These are phyloP conservation scores for Oscarella lobularis DNA, from an alignment of 37 sponge, comb jelly and placozoan genomes.

Conservation along the genomic window DNA sequence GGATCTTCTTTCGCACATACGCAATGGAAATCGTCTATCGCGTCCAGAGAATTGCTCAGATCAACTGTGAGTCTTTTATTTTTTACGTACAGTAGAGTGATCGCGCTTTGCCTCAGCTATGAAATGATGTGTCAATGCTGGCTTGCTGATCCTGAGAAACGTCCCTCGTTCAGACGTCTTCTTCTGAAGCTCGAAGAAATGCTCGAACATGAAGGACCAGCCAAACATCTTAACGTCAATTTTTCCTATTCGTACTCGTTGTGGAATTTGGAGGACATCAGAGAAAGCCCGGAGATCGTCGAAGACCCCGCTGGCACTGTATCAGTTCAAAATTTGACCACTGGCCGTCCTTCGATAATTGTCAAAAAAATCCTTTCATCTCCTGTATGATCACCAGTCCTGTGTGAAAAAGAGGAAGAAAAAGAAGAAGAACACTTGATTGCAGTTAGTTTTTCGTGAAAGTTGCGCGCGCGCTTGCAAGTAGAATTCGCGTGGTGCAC, in stretches of 20 bases:
- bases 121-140: not conserved
- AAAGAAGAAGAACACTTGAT: too few species aligned
- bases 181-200: not conserved
- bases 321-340: too few species aligned
- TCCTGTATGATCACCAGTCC: too few species aligned
- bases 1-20: conserved; percentile 32
- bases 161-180: not conserved
- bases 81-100: too few species aligned
- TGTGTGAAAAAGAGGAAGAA: too few species aligned
- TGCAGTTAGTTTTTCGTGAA: too few species aligned
- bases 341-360: too few species aligned
- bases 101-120: not conserved
- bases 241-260: not conserved
- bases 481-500: too few species aligned
- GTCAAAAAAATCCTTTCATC: too few species aligned
- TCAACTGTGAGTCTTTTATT: conserved; percentile 33
- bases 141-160: not conserved
- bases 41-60: conserved; percentile 69
- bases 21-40: conserved; percentile 50
- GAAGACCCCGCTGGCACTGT: not conserved
- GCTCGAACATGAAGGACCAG: not conserved
- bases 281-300: too few species aligned
- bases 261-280: not conserved
- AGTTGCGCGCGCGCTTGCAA: too few species aligned
- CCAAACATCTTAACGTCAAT: not conserved